A percentile compares a stretch with the other conserved stretches of the same genome.
Conservation (phyloP, 2,113 vertebrate species). For the Mormoops blainvillei region DNA sequence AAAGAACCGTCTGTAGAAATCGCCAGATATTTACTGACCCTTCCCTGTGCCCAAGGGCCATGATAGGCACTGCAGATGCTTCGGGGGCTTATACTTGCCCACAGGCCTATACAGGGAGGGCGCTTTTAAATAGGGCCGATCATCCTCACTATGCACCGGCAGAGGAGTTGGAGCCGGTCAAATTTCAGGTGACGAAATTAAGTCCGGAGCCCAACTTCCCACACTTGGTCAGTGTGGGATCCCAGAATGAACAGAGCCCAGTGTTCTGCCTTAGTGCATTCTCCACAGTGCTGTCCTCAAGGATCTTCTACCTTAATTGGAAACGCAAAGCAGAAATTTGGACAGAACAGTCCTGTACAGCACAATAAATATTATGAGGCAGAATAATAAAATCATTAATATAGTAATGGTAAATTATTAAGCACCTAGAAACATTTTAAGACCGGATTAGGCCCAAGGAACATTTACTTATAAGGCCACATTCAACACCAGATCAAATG, state of each 20-base stretch:
- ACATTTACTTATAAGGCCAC: neutral
- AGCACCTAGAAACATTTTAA: slow-evolving; percentile 1
- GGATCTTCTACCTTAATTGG: neutral
- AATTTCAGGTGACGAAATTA: neutral
- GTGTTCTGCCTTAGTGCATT: neutral
- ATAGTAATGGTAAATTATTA: neutral
- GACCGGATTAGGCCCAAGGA: neutral
- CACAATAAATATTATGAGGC: neutral
- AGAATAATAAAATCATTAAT: neutral
- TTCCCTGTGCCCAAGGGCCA: neutral
- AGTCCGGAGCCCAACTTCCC: neutral
- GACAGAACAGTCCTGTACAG: neutral
- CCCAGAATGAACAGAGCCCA: neutral
- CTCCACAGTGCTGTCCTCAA: neutral
- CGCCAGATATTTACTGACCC: neutral
- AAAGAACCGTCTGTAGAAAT: neutral
- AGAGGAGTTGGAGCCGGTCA: neutral
- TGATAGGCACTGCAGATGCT: neutral
- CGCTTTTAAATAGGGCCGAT: neutral
- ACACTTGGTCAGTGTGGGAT: neutral
- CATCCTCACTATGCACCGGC: neutral
- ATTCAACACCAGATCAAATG: neutral
- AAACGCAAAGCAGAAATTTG: neutral
- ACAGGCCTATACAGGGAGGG: neutral
- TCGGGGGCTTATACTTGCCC: neutral